Evolutionary conservation across 2,888 invertebrate genomes (phyloP), one percentile per base, ranked within the genome.

Genomic region (Pheosia tremula): DNA sequence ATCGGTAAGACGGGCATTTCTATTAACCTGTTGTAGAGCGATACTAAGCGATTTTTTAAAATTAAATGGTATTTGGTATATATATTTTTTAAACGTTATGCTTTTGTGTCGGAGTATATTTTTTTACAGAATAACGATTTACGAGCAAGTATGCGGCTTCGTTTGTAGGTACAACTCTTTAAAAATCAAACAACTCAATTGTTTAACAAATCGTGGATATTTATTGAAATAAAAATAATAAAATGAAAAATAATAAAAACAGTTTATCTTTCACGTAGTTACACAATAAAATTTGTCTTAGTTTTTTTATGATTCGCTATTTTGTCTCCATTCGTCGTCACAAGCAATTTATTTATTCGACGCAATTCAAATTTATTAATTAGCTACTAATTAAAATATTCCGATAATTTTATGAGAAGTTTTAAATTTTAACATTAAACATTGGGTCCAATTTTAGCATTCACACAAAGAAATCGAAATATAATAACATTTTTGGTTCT

Each of bases 221-320:
- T 93, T 93, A 93, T 92, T 93, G 93, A 92, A 93, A 93, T 93
- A 93, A 93, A 92, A 93, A 93, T 93, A 93, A 91, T 91, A 93
- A 93, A 93, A 93, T 89, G 89, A 91, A 93, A 92, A 93, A 92
- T 92, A 93, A 93, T 93, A 93, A 93, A 93, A 93, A 93, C 93
- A 93, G 93, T 91, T 92, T 87, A 87, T 91, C 91, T 92, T 91
- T 91, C 89, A 93, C 88, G 76, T 89, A 86, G 85, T 90, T 91
- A 92, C 93, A 90, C 88, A 87, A 93, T 93, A 93, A 90, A 93
- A 90, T 93, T 93, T 93, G 89, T 92, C 87, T 90, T 93, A 90
- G 80, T 88, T 88, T 85, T 82, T 84, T 84, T 47, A 86, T 84
- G 38, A 84, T 82, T 85, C 75, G 81, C 82, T 88, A 88, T 88